These are phyloP conservation scores for Pogonognathellus flavescens DNA, from an alignment of 1,140 invertebrate species.

Conservation along the genomic window DNA sequence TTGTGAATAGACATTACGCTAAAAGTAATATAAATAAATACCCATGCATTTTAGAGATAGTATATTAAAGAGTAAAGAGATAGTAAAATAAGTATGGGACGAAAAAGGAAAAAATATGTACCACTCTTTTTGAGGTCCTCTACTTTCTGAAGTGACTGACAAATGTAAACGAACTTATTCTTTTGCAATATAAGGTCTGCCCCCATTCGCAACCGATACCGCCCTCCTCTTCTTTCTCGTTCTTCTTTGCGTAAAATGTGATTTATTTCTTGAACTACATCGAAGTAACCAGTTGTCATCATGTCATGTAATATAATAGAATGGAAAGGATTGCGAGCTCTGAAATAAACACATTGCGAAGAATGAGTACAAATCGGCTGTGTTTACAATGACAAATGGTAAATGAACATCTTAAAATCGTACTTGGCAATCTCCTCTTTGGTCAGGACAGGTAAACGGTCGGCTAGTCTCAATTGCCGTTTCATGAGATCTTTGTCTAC, in stretches of 20 bases:
- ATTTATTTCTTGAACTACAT: slow-evolving; percentile 53
- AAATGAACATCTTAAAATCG: background rate
- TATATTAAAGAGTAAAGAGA: too few species aligned
- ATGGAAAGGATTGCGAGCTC: slow-evolving; percentile 41
- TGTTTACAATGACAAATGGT: too few species aligned
- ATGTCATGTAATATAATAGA: slow-evolving; percentile 43
- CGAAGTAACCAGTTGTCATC: slow-evolving; percentile 33
- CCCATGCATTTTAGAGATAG: too few species aligned
- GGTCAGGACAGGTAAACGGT: background rate
- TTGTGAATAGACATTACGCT: too few species aligned
- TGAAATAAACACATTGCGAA: background rate
- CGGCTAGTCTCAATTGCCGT: background rate
- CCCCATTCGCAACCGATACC: slow-evolving; percentile 19
- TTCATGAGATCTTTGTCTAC: slow-evolving; percentile 36
- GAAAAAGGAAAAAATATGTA: background rate
- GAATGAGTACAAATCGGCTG: background rate
- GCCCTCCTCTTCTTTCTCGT: slow-evolving; percentile 22
- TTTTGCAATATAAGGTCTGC: slow-evolving; percentile 10
- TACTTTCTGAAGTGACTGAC: slow-evolving; percentile 19
- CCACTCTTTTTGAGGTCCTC: slow-evolving; percentile 24
- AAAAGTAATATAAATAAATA: too few species aligned
- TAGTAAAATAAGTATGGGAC: too few species aligned
- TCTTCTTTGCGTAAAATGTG: slow-evolving; percentile 50
- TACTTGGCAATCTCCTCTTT: slow-evolving; percentile 43
- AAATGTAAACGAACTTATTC: slow-evolving; percentile 36